Percentiles rank a stretch among this genome's conserved stretches.
phyloP scores from a whole-genome alignment of 1,140 invertebrate species.

The Atta cephalotes region DNA sequence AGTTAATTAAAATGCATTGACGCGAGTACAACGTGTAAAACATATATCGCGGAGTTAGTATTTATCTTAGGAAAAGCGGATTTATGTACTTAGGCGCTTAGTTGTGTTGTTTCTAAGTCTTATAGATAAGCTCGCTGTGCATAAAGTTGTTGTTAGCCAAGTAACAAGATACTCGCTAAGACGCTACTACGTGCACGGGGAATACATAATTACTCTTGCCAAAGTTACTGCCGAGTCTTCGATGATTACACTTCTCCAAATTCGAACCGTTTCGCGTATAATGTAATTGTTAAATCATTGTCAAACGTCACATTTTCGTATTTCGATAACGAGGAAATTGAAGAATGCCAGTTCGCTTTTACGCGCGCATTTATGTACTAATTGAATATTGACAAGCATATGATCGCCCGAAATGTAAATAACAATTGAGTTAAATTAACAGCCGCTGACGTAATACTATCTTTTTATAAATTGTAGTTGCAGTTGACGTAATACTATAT shows the following conservation, averaged over 20 bases:
- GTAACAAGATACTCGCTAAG: slow-evolving; percentile 61
- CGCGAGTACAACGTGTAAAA: slow-evolving; percentile 16
- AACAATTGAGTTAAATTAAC: not conserved
- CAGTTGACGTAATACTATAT: too few species aligned
- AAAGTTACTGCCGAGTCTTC: slow-evolving; percentile 3
- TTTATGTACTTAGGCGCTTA: slow-evolving; percentile 52
- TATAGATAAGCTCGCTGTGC: not conserved
- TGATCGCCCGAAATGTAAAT: not conserved
- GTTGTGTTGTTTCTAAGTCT: slow-evolving; percentile 38
- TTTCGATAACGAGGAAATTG: slow-evolving; percentile 24
- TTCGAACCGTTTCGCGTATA: not conserved
- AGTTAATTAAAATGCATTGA: slow-evolving; percentile 49
- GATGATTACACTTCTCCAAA: slow-evolving; percentile 24
- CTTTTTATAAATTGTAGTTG: too few species aligned
- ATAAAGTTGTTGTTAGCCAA: slow-evolving; percentile 6
- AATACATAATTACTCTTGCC: slow-evolving; percentile 40
- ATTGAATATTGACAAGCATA: not conserved
- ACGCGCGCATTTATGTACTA: not conserved
- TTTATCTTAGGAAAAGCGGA: slow-evolving; percentile 25
- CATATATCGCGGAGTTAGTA: slow-evolving; percentile 13
- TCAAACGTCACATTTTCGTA: not conserved
- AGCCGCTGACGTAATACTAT: too few species aligned
- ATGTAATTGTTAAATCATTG: not conserved
- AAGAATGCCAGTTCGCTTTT: not conserved
- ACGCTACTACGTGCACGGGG: slow-evolving; percentile 13